Evolutionary conservation across 2,113 vertebrate genomes (phyloP).

Genomic region (Scomber scombrus): DNA sequence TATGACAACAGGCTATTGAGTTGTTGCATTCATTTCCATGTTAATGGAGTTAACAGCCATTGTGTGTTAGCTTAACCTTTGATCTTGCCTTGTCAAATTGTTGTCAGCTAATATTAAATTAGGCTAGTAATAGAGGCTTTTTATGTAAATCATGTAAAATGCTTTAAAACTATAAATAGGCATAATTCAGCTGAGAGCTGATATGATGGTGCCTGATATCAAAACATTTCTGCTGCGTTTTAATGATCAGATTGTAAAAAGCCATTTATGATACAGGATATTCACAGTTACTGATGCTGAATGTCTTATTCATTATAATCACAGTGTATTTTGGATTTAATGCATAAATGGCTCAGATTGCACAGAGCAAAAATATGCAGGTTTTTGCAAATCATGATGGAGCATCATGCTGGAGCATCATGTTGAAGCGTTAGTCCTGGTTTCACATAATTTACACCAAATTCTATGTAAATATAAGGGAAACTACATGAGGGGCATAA

Average conservation of each 20-base stretch:
- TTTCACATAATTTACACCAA: slow-evolving; percentile 6
- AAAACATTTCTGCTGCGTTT: slow-evolving; percentile 63
- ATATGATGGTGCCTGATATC: slow-evolving; percentile 62
- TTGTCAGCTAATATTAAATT: slow-evolving; percentile 79
- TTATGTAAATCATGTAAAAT: slow-evolving; percentile 80
- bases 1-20: slow-evolving; percentile 86
- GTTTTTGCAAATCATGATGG: slow-evolving; percentile 5
- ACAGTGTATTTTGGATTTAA: slow-evolving; percentile 25
- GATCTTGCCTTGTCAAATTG: slow-evolving; percentile 73
- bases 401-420: slow-evolving; percentile 10
- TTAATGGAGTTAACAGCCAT: slow-evolving; percentile 82
- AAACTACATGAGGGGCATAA: not conserved
- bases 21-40: slow-evolving; percentile 87
- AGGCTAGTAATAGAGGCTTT: slow-evolving; percentile 71
- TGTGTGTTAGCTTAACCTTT: slow-evolving; percentile 80
- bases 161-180: slow-evolving; percentile 82
- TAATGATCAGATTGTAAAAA: slow-evolving; percentile 49
- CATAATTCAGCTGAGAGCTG: slow-evolving; percentile 62
- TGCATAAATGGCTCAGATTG: not conserved
- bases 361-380: slow-evolving; percentile 7
- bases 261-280: slow-evolving; percentile 42
- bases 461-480: slow-evolving; percentile 36
- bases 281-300: slow-evolving; percentile 37
- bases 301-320: slow-evolving; percentile 32
- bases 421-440: slow-evolving; percentile 14